phyloP scores from a whole-genome alignment of 2,113 vertebrate species.

The Panthera leo region DNA sequence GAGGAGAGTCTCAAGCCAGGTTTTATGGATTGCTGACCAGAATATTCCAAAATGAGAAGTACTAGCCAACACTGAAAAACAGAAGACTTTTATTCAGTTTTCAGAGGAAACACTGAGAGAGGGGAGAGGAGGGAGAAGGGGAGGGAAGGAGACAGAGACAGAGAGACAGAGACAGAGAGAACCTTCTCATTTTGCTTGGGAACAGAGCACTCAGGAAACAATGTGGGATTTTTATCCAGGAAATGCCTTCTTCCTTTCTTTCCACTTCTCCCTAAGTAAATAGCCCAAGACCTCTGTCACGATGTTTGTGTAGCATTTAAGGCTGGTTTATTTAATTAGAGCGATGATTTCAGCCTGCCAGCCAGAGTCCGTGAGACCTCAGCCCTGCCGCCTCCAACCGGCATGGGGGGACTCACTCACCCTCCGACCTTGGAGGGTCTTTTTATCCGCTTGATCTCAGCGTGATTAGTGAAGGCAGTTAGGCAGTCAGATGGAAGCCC shows the following conservation, averaged over 20 bases:
- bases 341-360: neutral
- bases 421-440: neutral
- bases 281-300: neutral
- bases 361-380: neutral
- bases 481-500: conserved; percentile 22
- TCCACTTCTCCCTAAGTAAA: neutral
- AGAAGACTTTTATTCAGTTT: neutral
- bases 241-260: neutral
- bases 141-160: no score
- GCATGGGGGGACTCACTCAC: neutral
- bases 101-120: neutral
- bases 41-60: neutral
- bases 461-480: conserved; percentile 62
- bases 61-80: fast-evolving
- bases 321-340: conserved; percentile 30
- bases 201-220: neutral
- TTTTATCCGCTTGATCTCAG: conserved; percentile 39
- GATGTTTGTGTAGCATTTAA: fast-evolving
- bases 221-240: neutral
- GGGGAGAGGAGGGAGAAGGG: fast-evolving
- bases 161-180: no score
- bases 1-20: neutral
- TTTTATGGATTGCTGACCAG: neutral
- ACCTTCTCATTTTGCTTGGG: neutral
- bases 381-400: neutral